Evolutionary conservation across 2,797 vertebrate species (phyloP), one percentile per base, ranked within the genome.

Genomic region (Paedocypris micromegethes): DNA sequence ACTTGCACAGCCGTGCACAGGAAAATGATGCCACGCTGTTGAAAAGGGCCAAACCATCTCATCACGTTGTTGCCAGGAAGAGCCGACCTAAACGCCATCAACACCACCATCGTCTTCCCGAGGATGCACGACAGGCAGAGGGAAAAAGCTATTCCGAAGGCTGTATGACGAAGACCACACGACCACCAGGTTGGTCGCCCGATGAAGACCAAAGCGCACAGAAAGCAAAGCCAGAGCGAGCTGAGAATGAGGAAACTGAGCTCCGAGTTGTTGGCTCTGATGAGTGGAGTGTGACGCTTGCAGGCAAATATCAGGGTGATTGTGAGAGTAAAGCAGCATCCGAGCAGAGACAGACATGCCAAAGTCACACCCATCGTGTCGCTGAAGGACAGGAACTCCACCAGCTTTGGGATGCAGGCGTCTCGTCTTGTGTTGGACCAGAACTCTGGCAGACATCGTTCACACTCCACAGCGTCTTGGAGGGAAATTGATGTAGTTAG

Each of bases 241-340:
- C 88, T 83, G 69, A 92, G 88, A 72, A 91, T 82, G 58, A 91
- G 82, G 79, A 90, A 91, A 79, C 90, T 92, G 61, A 92, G 76
- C 70, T 87, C 84, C 0, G 89, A 89, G 78, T 92, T 92, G 79
- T 89, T 91, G 64, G 89, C 89, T 59, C 68, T 83, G 47, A 92
- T 88, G 1, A 92, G 82, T 0, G 90, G 87, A 0, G 87, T 85
- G 72, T 66, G 75, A 70, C 82, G 84, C 64, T 89, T 68, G 53
- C 7, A 76, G 66, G 80, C 81, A 56, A 91, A 90, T 68, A 91
- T 78, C 4, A 86, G 68, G 39, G 80, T 66, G 6, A 90, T 84
- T 5, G 44, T 41, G 0, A 85, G 79, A 3, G 90, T 90, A 68
- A 80, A 83, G 66, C 86, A 78, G 44, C 83, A 84, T 54, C 90